phyloP scores from a whole-genome alignment of 1,140 invertebrate genomes.

The Chlorops oryzae region DNA sequence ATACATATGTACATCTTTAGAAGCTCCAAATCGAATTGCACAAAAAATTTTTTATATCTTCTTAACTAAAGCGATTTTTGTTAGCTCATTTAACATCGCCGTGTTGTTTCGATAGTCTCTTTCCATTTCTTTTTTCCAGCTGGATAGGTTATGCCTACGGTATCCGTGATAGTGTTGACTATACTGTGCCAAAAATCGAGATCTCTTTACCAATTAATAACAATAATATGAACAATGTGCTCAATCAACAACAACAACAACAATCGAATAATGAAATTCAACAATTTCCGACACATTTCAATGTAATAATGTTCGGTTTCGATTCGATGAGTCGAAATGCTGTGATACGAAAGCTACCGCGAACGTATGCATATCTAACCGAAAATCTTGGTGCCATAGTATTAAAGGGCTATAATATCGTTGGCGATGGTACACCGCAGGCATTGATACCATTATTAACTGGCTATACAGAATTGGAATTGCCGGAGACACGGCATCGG shows the following conservation, averaged over 20 bases:
- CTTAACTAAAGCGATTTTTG: too few species aligned
- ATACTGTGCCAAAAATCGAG: constrained; percentile 22
- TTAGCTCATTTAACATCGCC: too few species aligned
- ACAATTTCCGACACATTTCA: constrained; percentile 43
- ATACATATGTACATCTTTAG: too few species aligned
- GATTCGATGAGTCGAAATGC: constrained; percentile 85
- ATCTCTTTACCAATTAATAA: too few species aligned
- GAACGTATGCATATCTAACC: constrained; percentile 69
- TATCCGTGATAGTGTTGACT: constrained; percentile 25
- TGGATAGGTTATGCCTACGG: constrained; percentile 44
- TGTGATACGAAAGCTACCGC: constrained; percentile 79
- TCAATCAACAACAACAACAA: too few species aligned
- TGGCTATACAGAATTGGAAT: constrained; percentile 78
- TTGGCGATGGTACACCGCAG: constrained; percentile 91
- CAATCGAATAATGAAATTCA: not conserved
- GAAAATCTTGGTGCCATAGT: constrained; percentile 63
- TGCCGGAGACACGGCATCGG: constrained; percentile 78
- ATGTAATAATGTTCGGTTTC: constrained; percentile 84
- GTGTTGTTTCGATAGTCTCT: too few species aligned
- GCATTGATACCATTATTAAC: constrained; percentile 87
- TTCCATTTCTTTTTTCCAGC: constrained; percentile 11
- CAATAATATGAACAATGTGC: too few species aligned
- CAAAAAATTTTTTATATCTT: too few species aligned
- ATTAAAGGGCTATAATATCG: constrained; percentile 82
- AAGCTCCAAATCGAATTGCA: too few species aligned